A percentile compares a stretch with the other conserved stretches of the same genome.
phyloP scores from a whole-genome alignment of 2,113 vertebrate genomes.

The Catagonus wagneri region DNA sequence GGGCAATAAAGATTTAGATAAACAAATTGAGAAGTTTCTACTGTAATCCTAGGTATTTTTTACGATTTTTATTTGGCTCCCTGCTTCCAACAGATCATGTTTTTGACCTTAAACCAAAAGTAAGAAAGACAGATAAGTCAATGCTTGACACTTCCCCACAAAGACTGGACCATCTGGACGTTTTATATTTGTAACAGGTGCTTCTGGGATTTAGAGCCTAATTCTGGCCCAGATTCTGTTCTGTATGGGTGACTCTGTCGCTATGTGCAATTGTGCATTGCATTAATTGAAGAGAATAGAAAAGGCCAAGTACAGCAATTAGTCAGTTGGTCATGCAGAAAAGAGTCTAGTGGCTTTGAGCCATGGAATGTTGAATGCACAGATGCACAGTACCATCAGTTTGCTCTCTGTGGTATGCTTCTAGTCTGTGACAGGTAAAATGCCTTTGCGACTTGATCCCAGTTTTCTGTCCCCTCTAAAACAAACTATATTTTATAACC shows the following conservation, averaged over 20 bases:
- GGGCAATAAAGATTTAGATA: constrained; percentile 80
- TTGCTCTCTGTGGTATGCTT: constrained; percentile 82
- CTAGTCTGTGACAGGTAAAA: constrained; percentile 87
- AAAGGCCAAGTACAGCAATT: constrained; percentile 91
- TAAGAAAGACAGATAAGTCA: constrained; percentile 88
- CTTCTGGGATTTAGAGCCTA: constrained; percentile 88
- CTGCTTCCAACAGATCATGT: constrained; percentile 80
- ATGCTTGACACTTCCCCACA: constrained; percentile 86
- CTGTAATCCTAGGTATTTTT: constrained; percentile 67
- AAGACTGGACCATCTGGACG: constrained; percentile 89
- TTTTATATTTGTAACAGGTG: constrained; percentile 90
- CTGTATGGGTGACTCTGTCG: constrained; percentile 89
- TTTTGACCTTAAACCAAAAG: constrained; percentile 87
- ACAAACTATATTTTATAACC: constrained; percentile 86
- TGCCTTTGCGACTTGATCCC: constrained; percentile 85
- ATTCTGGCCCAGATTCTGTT: constrained; percentile 88
- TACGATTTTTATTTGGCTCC: constrained; percentile 66
- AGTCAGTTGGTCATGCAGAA: constrained; percentile 91
- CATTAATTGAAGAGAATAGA: constrained; percentile 90
- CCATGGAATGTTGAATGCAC: constrained; percentile 87
- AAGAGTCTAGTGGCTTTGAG: constrained; percentile 89
- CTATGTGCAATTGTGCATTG: constrained; percentile 88
- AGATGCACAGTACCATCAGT: constrained; percentile 87
- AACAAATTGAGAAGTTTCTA: constrained; percentile 72
- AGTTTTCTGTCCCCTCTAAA: constrained; percentile 84